Percentiles rank a stretch among this genome's conserved stretches.
Evolutionary conservation across 2,888 invertebrate species (phyloP).

Genomic region (Synanthedon myopaeformis): DNA sequence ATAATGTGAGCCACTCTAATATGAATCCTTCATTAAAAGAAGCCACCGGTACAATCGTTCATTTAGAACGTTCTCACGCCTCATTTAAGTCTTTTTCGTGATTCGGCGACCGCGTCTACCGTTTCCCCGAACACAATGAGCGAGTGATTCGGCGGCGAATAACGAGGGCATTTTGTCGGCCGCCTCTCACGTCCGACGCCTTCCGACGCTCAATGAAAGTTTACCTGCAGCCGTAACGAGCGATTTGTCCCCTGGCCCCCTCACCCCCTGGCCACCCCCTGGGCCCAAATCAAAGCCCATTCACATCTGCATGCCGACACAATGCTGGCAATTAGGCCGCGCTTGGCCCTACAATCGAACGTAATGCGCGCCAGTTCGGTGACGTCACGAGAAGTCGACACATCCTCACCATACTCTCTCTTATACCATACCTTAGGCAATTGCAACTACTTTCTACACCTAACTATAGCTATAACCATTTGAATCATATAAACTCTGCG

Average conservation of each 20-base stretch:
- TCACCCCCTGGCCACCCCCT: slow-evolving; percentile 41
- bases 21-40: slow-evolving; percentile 63
- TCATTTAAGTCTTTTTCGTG: slow-evolving; percentile 69
- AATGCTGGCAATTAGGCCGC: slow-evolving; percentile 70
- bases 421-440: too few relatives aligned
- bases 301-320: slow-evolving; percentile 72
- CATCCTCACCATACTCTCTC: neutral
- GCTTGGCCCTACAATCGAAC: slow-evolving; percentile 65
- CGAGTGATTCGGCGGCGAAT: slow-evolving; percentile 71
- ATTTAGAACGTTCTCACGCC: slow-evolving; percentile 67
- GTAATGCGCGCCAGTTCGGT: slow-evolving; percentile 63
- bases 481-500: too few relatives aligned
- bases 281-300: slow-evolving; percentile 71
- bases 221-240: slow-evolving; percentile 71
- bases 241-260: slow-evolving; percentile 68
- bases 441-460: too few relatives aligned
- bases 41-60: slow-evolving; percentile 58
- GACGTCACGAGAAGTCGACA: slow-evolving; percentile 17
- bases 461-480: too few relatives aligned
- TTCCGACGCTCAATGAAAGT: slow-evolving; percentile 72
- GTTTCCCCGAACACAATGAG: slow-evolving; percentile 69
- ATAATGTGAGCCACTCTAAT: slow-evolving; percentile 52
- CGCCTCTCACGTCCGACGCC: slow-evolving; percentile 70
- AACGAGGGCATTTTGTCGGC: slow-evolving; percentile 71
- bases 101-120: slow-evolving; percentile 68